Base-by-base conservation (phyloP, 2,888 invertebrate species). In the Carterocephalus palaemon region DNA sequence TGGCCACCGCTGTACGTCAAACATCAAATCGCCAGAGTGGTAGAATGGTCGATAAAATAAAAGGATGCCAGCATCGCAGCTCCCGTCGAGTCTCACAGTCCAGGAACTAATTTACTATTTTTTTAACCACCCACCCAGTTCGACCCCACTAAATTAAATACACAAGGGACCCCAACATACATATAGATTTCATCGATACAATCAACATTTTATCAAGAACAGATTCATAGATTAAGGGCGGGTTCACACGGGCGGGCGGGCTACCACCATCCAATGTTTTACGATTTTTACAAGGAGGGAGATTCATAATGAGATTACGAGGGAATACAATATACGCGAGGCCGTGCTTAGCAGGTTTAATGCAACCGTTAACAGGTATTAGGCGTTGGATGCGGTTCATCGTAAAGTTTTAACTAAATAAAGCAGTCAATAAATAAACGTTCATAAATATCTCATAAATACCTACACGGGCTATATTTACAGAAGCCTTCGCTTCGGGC, bases 401-500 rank as follows among this genome's bases (percentile, higher is more conserved):
- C 74, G 66, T 61, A 51, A 52, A 74, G 72, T 77, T 76, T 78
- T 60, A 81, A 81, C 84, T 84, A 84, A 83, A 82, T 79, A 79
- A 82, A 84, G 86, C 86, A 82, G 86, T 86, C 86, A 88, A 88
- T 88, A 88, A 87, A 87, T 88, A 86, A 88, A 86, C 77, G 71
- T 85, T 86, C 79, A 86, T 87, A 87, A 88, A 87, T 87, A 88
- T 88, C 85, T 88, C 86, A 87, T 88, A 88, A 88, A 88, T 88
- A 88, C 86, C 87, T 88, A 87, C 79, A 70, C 58, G 64, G 80
- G 80, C 84, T 83, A 87, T 87, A 87, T 87, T 79, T 87, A 87
- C 87, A 87, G 77, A 80, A 81, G 81, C 83, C 83, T 75, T 77
- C 70, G 62, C 70, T 62, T 67, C 70, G 76, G 84, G 75, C 80